phyloP scores from a whole-genome alignment of 1,140 invertebrate genomes.

The Penaeus indicus region DNA sequence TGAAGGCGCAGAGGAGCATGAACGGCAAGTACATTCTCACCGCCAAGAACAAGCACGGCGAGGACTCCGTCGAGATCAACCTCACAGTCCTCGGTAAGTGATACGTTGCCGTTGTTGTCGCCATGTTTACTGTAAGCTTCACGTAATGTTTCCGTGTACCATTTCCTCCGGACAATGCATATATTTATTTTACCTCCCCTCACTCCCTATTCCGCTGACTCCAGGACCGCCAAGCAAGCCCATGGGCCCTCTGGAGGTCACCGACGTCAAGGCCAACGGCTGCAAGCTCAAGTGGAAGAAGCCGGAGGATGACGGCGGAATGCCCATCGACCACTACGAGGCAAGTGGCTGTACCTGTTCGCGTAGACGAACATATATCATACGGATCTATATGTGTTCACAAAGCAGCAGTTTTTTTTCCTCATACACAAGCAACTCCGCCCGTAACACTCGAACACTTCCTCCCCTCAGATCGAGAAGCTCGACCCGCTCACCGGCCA shows the following conservation, averaged over 20 bases:
- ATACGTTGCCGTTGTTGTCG: neutral
- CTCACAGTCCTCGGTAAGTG: conserved; percentile 84
- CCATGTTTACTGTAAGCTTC: neutral
- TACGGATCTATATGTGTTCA: no score
- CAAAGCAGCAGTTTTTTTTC: no score
- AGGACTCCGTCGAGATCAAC: conserved; percentile 92
- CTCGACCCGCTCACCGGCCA: conserved; percentile 91
- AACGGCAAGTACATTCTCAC: conserved; percentile 93
- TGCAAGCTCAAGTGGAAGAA: conserved; percentile 95
- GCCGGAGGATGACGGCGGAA: conserved; percentile 89
- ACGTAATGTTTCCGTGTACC: no score
- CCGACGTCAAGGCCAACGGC: conserved; percentile 92
- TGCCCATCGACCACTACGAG: conserved; percentile 94
- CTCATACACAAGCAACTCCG: no score
- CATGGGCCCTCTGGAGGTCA: conserved; percentile 89
- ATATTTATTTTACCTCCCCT: neutral
- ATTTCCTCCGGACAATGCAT: no score
- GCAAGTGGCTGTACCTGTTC: conserved; percentile 72
- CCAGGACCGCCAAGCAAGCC: conserved; percentile 81
- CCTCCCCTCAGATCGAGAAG: conserved; percentile 77
- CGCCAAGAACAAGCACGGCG: conserved; percentile 93
- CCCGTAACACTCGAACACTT: neutral
- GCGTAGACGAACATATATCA: no score
- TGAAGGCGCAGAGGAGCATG: conserved; percentile 84
- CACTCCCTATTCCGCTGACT: neutral